Evolutionary conservation across 2,888 invertebrate species (phyloP).

Genomic region (Unio delphinus): DNA sequence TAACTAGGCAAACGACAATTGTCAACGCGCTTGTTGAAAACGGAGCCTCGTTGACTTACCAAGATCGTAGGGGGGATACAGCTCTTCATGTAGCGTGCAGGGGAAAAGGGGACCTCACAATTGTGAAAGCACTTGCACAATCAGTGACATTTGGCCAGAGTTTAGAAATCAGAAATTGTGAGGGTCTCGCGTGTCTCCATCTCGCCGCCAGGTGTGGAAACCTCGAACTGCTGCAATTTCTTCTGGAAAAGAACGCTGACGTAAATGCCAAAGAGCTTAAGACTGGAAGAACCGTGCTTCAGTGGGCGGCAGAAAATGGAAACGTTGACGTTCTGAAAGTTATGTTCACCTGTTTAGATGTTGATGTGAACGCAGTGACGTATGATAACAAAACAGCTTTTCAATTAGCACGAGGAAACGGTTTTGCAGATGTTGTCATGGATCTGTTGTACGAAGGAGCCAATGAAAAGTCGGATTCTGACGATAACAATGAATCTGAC

Average conservation of each 20-base stretch:
- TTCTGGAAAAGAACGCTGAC: constrained; percentile 5
- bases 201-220: constrained; percentile 11
- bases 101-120: not conserved
- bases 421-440: constrained; percentile 3
- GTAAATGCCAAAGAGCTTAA: constrained; percentile 9
- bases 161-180: constrained; percentile 20
- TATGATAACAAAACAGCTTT: constrained; percentile 6
- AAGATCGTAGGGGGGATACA: constrained; percentile 11
- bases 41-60: constrained; percentile 2
- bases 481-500: no score
- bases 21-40: constrained; percentile 3
- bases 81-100: constrained; percentile 11
- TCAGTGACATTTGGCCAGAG: constrained; percentile 1
- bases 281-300: constrained; percentile 10
- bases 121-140: not conserved
- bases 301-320: constrained; percentile 13
- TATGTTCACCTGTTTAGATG: constrained; percentile 3
- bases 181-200: constrained; percentile 24
- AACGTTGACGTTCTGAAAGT: constrained; percentile 4
- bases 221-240: constrained; percentile 7
- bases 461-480: no score
- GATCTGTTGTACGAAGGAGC: constrained; percentile 1
- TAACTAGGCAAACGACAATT: not conserved
- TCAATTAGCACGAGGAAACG: constrained; percentile 7
- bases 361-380: constrained; percentile 4